These are phyloP conservation scores for Andrena cerasifolii DNA, from an alignment of 1,140 invertebrate genomes.

Conservation along the genomic window DNA sequence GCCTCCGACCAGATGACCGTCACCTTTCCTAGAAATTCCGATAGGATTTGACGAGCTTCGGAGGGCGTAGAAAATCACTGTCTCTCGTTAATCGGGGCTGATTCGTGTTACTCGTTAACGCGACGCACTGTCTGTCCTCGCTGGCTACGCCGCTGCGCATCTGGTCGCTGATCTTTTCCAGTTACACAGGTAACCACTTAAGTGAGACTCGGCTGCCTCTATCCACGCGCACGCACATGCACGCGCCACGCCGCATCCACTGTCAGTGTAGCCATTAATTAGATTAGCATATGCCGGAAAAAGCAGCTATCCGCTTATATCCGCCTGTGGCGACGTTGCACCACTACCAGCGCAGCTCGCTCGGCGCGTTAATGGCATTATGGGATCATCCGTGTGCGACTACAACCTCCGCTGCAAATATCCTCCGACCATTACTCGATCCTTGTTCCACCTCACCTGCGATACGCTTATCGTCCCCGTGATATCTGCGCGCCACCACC, in stretches of 20 bases:
- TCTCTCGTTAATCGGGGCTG: neutral
- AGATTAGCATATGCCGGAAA: conserved; percentile 66
- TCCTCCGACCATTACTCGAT: conserved; percentile 3
- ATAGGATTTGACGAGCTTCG: no score
- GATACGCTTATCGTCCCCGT: neutral
- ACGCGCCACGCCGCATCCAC: neutral
- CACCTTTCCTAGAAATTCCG: no score
- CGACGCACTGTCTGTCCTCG: neutral
- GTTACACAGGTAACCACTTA: conserved; percentile 39
- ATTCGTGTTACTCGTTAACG: conserved; percentile 2
- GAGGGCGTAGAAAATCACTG: no score
- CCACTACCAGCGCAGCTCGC: conserved; percentile 9
- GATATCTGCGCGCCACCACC: neutral
- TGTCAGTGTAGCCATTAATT: conserved; percentile 58
- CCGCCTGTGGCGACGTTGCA: conserved; percentile 28
- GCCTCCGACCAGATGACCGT: no score
- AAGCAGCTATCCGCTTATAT: conserved; percentile 55
- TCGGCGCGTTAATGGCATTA: conserved; percentile 52
- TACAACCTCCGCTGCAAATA: neutral
- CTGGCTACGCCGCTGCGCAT: neutral
- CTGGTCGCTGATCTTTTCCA: conserved; percentile 35
- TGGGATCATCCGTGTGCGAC: conserved; percentile 32
- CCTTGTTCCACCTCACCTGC: neutral
- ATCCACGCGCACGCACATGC: no score
- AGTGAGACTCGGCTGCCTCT: neutral